A percentile compares a stretch with the other conserved stretches of the same genome.
phyloP scores from a whole-genome alignment of 2,113 vertebrate species.

The Paedocypris sp. region DNA sequence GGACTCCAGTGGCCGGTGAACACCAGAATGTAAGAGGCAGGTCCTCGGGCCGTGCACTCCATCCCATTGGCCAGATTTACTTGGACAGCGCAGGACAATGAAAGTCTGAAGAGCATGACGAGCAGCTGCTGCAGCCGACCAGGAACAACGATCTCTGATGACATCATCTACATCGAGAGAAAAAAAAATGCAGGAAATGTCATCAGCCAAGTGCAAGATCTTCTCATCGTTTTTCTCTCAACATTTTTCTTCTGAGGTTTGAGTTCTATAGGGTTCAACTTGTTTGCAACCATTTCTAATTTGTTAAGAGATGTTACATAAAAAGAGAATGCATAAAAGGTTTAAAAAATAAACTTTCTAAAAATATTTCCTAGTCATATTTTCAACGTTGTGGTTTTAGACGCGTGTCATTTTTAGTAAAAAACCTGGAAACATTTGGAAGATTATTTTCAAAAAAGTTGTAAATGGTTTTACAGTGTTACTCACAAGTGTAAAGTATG shows the following conservation, averaged over 20 bases:
- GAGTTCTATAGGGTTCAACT: too few relatives aligned
- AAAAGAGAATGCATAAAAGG: too few relatives aligned
- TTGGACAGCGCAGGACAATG: slow-evolving; percentile 42
- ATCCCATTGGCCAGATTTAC: slow-evolving; percentile 44
- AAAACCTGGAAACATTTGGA: too few relatives aligned
- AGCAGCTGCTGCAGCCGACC: slow-evolving; percentile 58
- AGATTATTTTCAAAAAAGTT: too few relatives aligned
- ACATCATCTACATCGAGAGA: slow-evolving; percentile 55
- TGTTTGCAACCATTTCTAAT: neutral
- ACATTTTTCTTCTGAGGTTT: neutral
- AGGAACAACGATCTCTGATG: slow-evolving; percentile 47
- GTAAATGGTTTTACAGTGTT: too few relatives aligned
- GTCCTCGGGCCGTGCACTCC: slow-evolving; percentile 54
- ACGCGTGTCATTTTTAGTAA: too few relatives aligned
- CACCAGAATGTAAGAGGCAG: slow-evolving; percentile 65
- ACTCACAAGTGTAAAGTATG: too few relatives aligned
- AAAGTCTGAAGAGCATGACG: slow-evolving; percentile 49
- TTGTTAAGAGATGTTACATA: too few relatives aligned
- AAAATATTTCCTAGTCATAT: too few relatives aligned
- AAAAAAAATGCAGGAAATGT: slow-evolving; percentile 28
- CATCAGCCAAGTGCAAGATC: neutral
- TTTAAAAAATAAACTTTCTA: too few relatives aligned
- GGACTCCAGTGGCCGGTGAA: slow-evolving; percentile 68
- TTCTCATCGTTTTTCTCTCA: too few relatives aligned
- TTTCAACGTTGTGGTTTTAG: too few relatives aligned